phyloP scores from a whole-genome alignment of 2,797 vertebrate species.

The Nannoperca australis region DNA sequence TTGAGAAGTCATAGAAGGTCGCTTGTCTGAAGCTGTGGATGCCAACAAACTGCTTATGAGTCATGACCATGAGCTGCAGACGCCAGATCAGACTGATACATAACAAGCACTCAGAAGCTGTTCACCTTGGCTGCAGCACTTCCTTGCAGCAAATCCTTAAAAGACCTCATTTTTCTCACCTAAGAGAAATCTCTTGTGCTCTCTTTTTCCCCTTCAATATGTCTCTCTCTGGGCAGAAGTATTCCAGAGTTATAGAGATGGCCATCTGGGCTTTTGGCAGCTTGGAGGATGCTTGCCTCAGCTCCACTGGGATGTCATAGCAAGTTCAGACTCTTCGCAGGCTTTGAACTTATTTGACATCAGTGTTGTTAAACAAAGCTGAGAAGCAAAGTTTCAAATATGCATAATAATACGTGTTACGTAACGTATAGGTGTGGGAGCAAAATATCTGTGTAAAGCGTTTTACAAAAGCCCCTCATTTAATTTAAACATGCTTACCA shows the following conservation, averaged over 20 bases:
- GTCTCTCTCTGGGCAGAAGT: conserved; percentile 19
- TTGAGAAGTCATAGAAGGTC: conserved; percentile 50
- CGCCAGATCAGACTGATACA: conserved; percentile 38
- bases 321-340: conserved; percentile 51
- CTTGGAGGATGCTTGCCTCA: conserved; percentile 39
- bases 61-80: conserved; percentile 53
- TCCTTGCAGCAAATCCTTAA: conserved; percentile 26
- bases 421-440: conserved; percentile 34
- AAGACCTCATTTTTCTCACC: conserved; percentile 42
- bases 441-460: conserved; percentile 21
- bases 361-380: conserved; percentile 40
- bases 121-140: conserved; percentile 48
- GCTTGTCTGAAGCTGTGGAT: conserved; percentile 39
- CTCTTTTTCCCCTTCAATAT: conserved; percentile 2
- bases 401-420: conserved; percentile 9
- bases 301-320: conserved; percentile 45
- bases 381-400: conserved; percentile 31
- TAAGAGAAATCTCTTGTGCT: conserved; percentile 14
- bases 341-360: conserved; percentile 52
- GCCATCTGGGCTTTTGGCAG: conserved; percentile 65
- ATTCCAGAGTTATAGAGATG: conserved; percentile 42
- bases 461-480: conserved; percentile 30
- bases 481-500: conserved; percentile 14
- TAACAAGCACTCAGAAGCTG: conserved; percentile 44
- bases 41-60: conserved; percentile 46